Percentiles rank a stretch among this genome's conserved stretches.
Conservation (phyloP, 2,888 invertebrate genomes). For the Microctonus brassicae region DNA sequence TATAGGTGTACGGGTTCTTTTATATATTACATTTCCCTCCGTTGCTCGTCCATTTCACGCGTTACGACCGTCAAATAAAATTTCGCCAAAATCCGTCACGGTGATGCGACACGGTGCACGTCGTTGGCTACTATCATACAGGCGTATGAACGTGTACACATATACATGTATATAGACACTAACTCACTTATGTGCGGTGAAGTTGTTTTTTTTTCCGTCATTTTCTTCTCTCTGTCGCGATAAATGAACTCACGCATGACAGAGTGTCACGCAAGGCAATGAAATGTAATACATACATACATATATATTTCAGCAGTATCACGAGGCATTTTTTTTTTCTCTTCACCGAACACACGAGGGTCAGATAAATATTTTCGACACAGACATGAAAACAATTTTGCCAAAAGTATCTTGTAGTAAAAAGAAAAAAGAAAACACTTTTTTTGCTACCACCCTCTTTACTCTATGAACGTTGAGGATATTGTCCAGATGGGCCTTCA, state of each 20-base stretch:
- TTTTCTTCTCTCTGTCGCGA: not conserved
- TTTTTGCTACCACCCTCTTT: not conserved
- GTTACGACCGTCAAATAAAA: constrained; percentile 54
- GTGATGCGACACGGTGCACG: constrained; percentile 12
- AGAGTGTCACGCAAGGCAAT: constrained; percentile 18
- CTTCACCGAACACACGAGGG: constrained; percentile 1
- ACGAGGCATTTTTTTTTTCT: not conserved
- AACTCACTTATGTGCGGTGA: constrained; percentile 13
- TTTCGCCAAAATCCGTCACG: constrained; percentile 42
- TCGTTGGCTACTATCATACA: not conserved
- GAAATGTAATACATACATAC: not conserved
- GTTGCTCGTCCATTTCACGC: constrained; percentile 49
- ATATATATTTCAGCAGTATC: not conserved
- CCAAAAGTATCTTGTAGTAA: constrained; percentile 22
- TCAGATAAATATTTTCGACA: constrained; percentile 34
- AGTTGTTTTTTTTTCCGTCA: constrained; percentile 28
- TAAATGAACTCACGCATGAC: constrained; percentile 28
- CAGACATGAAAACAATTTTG: constrained; percentile 41
- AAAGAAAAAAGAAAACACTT: constrained; percentile 10
- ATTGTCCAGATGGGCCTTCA: constrained; percentile 25
- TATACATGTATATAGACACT: constrained; percentile 1
- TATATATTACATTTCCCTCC: constrained; percentile 5
- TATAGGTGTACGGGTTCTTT: not conserved
- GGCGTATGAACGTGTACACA: constrained; percentile 33
- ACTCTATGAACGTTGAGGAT: not conserved